Evolutionary conservation across 1,140 invertebrate species (phyloP), one percentile per base, ranked within the genome.

Genomic region (Bemisia tabaci): DNA sequence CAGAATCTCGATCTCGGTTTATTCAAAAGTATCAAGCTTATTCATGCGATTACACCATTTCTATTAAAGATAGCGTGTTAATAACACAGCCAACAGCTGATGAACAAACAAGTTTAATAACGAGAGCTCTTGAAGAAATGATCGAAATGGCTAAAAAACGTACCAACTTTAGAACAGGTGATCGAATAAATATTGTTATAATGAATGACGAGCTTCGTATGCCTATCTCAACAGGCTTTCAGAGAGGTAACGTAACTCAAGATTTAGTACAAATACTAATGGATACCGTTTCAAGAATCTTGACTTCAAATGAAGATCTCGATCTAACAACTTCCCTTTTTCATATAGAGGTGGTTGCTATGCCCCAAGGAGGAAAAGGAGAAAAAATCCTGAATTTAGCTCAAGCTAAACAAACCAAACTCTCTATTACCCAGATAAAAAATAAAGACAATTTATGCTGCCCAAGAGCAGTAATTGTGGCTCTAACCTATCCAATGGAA

Each of bases 381-480:
- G 27, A 23, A 33, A 64, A 64, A 39, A 64, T 64, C 2, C n/a
- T 64, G 17, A 63, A 63, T 63, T 63, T 63, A 63, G 62, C 62
- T 63, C 22, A 63, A 63, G 62, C 62, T 63, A 63, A 63, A 63
- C 62, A 63, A 63, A 63, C 62, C 17, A 63, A 63, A 26, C 17
- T 17, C 26, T 63, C 62, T 12, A 63, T 63, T 11, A 26, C 26
- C 22, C 62, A 63, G 24, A 63, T 63, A 2, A 26, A 63, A 63
- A 63, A 63, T 63, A 63, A 12, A 63, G 62, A 63, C 26, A 63
- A 63, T 63, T 63, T 63, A 63, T 63, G 62, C 26, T 63, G 62
- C 26, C 62, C 25, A 17, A 63, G 25, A 63, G 62, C 62, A 23
- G 62, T 63, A 63, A 26, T 63, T 63, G 62, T 63, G 26, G 62